Base-by-base conservation (phyloP, 2,888 invertebrate genomes). In the Meteorus cinctellus region DNA sequence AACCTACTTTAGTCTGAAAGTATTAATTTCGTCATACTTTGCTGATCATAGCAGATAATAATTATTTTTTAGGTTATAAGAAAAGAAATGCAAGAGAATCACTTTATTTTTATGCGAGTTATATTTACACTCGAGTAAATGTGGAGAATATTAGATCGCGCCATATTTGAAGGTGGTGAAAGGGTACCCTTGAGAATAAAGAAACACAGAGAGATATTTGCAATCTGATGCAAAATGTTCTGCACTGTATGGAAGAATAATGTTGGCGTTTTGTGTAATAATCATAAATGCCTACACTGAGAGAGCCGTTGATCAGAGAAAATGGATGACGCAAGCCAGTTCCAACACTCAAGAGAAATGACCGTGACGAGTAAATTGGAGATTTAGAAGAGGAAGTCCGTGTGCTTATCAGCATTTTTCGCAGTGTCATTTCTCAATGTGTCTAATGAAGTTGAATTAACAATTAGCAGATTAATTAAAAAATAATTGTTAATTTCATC, bases 211-310 rank as follows among this genome's bases (percentile, higher is more conserved):
- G 29, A 31, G 12, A 16, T 62, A 29, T 12, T 29, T 6, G 29
- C 24, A 59, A 60, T 60, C 16, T 60, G 27, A 29, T 60, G 60
- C 10, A 60, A 48, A 48, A 48, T 16, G n/a, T 48, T 48, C n/a
- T 16, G n/a, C 48, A 48, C 48, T 48, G n/a, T 48, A 48, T 45
- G 45, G 45, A 45, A 1, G 16, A 48, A 48, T 48, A 48, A 48
- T 48, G 48, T 48, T 48, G 48, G 48, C 48, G n/a, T 48, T 48
- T 48, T 48, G 48, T 48, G n/a, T 48, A n/a, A 48, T 48, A 48
- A 48, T 48, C 14, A n/a, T 48, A 12, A 12, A 48, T 48, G n/a
- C 48, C 16, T n/a, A 4, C 48, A 48, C 16, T 16, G 5, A n/a
- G 6, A n/a, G 6, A 48, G 1, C n/a, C 48, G 48, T n/a, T 48